Percentiles rank a stretch among this genome's conserved stretches.
phyloP scores from a whole-genome alignment of 2,888 invertebrate species.

The Fragum whitleyi region DNA sequence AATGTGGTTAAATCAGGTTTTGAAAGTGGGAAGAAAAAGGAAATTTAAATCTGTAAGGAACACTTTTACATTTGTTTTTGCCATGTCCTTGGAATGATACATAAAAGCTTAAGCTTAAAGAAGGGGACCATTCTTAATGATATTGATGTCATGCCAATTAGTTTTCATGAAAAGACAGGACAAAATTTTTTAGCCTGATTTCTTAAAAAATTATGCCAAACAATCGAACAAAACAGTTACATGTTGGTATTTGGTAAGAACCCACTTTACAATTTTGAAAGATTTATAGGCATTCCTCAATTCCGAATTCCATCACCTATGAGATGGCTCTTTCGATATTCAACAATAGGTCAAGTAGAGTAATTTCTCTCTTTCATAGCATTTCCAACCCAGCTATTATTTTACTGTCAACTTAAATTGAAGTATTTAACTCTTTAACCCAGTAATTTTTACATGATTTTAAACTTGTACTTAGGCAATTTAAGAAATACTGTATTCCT shows the following conservation, averaged over 20 bases:
- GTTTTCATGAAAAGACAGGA: neutral
- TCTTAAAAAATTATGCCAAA: neutral
- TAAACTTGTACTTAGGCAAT: no score
- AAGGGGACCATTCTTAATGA: no score
- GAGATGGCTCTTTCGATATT: slow-evolving; percentile 11
- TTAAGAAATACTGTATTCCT: no score
- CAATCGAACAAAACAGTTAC: neutral
- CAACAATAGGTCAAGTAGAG: slow-evolving; percentile 20
- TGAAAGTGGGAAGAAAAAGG: no score
- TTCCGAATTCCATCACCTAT: slow-evolving; percentile 26
- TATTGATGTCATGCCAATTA: no score
- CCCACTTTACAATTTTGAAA: slow-evolving; percentile 17
- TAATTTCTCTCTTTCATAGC: slow-evolving; percentile 8
- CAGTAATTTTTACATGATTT: no score
- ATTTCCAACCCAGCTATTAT: slow-evolving; percentile 6
- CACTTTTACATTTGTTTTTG: no score
- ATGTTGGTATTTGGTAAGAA: neutral
- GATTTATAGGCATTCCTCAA: slow-evolving; percentile 22
- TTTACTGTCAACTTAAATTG: neutral
- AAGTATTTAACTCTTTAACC: no score
- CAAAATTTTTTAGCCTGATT: neutral
- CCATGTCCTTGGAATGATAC: no score
- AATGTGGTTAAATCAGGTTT: no score
- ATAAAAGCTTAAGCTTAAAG: no score
- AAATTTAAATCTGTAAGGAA: no score